Conservation (phyloP, 2,113 vertebrate species). For the Merops nubicus region DNA sequence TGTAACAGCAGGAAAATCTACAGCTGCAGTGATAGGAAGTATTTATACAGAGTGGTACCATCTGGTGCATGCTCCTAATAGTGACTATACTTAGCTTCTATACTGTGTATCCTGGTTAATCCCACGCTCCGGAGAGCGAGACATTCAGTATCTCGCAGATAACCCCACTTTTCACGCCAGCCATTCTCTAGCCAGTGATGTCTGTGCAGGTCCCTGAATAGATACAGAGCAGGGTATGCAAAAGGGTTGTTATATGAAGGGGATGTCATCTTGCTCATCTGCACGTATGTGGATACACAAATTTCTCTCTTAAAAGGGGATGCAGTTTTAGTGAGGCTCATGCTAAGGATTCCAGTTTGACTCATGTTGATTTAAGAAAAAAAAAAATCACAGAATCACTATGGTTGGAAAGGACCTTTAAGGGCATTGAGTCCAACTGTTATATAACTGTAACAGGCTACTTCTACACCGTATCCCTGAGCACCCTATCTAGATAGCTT, state of each 20-base stretch:
- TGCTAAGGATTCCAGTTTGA: neutral
- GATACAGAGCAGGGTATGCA: neutral
- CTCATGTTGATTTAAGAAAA: neutral
- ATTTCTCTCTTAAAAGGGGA: neutral
- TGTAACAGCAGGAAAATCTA: neutral
- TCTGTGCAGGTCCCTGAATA: neutral
- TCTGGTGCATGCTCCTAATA: neutral
- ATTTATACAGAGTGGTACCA: neutral
- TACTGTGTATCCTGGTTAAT: neutral
- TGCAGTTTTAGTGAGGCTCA: neutral
- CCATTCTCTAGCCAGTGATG: neutral
- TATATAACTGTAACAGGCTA: no score
- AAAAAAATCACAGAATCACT: no score
- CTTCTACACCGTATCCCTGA: no score
- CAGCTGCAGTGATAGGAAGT: neutral
- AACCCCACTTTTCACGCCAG: neutral
- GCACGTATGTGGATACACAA: neutral
- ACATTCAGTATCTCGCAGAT: neutral
- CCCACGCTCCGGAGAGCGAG: neutral
- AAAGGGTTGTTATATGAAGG: neutral
- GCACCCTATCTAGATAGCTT: no score
- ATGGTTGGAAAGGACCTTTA: no score
- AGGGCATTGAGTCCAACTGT: no score
- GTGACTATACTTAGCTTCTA: neutral
- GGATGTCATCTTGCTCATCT: neutral